Conservation (phyloP, 1,140 invertebrate species). For the Epicauta chinensis region DNA sequence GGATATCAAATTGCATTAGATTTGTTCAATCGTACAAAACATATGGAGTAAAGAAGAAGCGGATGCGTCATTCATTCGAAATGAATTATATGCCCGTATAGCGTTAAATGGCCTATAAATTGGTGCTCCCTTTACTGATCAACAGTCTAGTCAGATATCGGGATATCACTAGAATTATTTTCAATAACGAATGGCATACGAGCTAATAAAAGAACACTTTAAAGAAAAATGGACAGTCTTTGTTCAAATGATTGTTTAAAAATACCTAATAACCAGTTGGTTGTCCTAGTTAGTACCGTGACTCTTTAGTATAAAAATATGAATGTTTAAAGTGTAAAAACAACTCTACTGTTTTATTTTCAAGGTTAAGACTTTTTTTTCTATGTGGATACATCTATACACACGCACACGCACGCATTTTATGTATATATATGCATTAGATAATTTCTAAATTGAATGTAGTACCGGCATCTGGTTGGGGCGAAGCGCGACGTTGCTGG, state of each 20-base stretch:
- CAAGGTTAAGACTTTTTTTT: conserved; percentile 11
- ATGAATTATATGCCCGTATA: conserved; percentile 14
- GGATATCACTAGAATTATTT: no score
- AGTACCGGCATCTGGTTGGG: conserved; percentile 11
- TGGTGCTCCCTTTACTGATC: neutral
- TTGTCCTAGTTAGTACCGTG: conserved; percentile 9
- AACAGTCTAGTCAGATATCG: no score
- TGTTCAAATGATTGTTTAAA: neutral
- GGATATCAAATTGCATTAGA: conserved; percentile 16
- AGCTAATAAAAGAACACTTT: no score
- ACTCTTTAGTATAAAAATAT: neutral
- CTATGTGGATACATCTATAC: neutral
- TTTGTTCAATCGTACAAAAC: conserved; percentile 14
- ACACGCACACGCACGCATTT: no score
- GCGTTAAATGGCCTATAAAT: conserved; percentile 15
- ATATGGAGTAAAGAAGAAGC: conserved; percentile 9
- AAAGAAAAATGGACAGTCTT: no score
- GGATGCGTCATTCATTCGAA: conserved; percentile 13
- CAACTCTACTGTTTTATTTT: conserved; percentile 2
- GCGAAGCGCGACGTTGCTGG: neutral
- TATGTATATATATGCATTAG: neutral
- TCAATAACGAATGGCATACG: no score
- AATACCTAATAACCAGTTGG: conserved; percentile 1
- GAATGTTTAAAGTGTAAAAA: conserved; percentile 8
- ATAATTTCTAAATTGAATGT: conserved; percentile 17